Evolutionary conservation across 2,888 invertebrate species (phyloP), one percentile per base, ranked within the genome.

Genomic region (Drosophila anomelani): DNA sequence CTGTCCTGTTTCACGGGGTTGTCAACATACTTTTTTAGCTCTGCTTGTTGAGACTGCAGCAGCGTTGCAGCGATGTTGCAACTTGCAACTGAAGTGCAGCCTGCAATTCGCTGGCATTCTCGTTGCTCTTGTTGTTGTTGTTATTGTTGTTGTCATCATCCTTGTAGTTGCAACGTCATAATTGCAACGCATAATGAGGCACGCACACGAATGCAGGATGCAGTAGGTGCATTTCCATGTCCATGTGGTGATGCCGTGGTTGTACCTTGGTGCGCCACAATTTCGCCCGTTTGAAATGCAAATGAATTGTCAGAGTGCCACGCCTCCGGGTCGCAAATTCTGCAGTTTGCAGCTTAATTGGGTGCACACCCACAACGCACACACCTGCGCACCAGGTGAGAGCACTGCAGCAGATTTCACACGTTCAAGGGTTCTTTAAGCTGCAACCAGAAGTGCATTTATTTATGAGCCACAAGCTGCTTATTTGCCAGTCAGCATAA

Each of bases 271-370:
- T 77, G 63, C 79, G 77, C 79, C 68, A 74, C 80, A 80, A 78
- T 68, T 76, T 78, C 20, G 78, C 81, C 83, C 84, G 90, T 91
- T 90, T 91, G 91, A 92, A 88, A 92, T 91, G 91, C 90, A 91
- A 91, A 92, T 91, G 83, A 90, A 82, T 74, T 56, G 76, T 59
- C 75, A 62, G 55, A 59, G 64, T 53, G 75, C 72, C 83, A 83
- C 83, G 83, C 83, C 83, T 68, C 57, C 67, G 47, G 76, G 87
- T 54, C 36, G 61, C 43, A 62, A 69, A 54, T 72, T 60, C 72
- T 68, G 88, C 78, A 69, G 64, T 75, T 67, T 62, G 85, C 76
- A 81, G 77, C 86, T 85, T 86, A 85, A 85, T 85, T 85, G 85
- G 85, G 73, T 88, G 77, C 85, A 80, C 47, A 80, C 78, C 43